Evolutionary conservation across 2,888 invertebrate genomes (phyloP), one percentile per base, ranked within the genome.

Genomic region (Orthonevra nobilis): DNA sequence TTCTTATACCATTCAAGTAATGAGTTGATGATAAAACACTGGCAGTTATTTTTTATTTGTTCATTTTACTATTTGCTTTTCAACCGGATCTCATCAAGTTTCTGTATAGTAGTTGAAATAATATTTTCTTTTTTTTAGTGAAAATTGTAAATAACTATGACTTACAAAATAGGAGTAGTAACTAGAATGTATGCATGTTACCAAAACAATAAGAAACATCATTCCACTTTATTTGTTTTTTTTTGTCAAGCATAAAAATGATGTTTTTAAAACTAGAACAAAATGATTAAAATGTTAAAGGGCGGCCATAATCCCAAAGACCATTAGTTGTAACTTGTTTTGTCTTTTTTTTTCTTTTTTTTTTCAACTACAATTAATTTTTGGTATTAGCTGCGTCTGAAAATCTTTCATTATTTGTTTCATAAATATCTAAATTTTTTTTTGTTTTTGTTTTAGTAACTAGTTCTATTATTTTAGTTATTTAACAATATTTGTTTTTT

Each of bases 301-400:
- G 64, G 69, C 64, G 81, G 72, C 60, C 81, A 64, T 74, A 56
- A 50, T 69, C 38, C 42, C 19, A n/a, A n/a, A 34, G 30, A 70
- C 38, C 54, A 26, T 73, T 48, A 54, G 64, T 56, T 46, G 19
- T 60, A 19, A 23, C 5, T n/a, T n/a, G n/a, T n/a, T n/a, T n/a
- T n/a, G n/a, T n/a, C n/a, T n/a, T 26, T 40, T 56, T 44, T 60
- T 63, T 50, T 70, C 32, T 34, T 30, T 61, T 19, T 72, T 54
- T 56, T 75, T 60, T 58, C 40, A 60, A 81, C 83, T 83, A 82
- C 42, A 69, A 81, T 73, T 83, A 83, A 82, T 83, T 83, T 83
- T 83, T 83, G 83, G 83, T 83, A 81, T 79, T 81, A 83, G 83
- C 83, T 83, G 83, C 81, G 61, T 82, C 56, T 68, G 61, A 61